These are phyloP conservation scores for Percopsis omiscomaycus DNA, from an alignment of 2,797 vertebrate species.

Conservation along the genomic window DNA sequence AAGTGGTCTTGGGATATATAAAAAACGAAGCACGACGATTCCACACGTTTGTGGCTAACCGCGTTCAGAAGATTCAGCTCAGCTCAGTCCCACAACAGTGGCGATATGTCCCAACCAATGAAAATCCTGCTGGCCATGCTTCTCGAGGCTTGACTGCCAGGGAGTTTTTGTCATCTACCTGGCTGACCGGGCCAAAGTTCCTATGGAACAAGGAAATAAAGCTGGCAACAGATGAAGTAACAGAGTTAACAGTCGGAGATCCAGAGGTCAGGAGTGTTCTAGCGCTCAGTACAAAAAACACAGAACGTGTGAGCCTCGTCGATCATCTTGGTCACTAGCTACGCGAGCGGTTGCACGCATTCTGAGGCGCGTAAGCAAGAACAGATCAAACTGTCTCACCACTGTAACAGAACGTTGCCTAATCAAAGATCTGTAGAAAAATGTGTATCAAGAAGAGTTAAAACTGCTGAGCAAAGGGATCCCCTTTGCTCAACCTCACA, in stretches of 20 bases:
- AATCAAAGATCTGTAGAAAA: slow-evolving; percentile 20
- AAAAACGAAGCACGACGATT: no score
- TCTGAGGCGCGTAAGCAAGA: not conserved
- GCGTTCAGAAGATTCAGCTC: slow-evolving; percentile 15
- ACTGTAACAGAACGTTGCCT: slow-evolving; percentile 27
- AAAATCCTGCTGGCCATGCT: no score
- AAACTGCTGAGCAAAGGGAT: not conserved
- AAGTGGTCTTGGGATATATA: no score
- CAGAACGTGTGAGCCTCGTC: slow-evolving; percentile 2
- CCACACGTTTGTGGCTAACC: slow-evolving; percentile 29
- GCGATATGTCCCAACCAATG: slow-evolving; percentile 14
- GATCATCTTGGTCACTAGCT: slow-evolving; percentile 11
- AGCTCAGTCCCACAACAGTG: slow-evolving; percentile 19
- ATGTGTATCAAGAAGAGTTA: slow-evolving; percentile 18
- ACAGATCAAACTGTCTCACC: slow-evolving; percentile 9
- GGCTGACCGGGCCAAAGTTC: slow-evolving; percentile 17
- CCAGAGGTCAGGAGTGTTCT: slow-evolving; percentile 4
- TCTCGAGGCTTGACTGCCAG: slow-evolving; percentile 1
- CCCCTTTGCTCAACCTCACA: no score
- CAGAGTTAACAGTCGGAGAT: not conserved
- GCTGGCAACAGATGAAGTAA: not conserved
- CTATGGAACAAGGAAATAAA: slow-evolving; percentile 13
- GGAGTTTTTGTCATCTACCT: slow-evolving; percentile 19
- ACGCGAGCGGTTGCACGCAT: slow-evolving; percentile 6
- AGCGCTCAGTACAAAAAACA: not conserved